phyloP scores from a whole-genome alignment of 2,113 vertebrate species.

The Pteronura brasiliensis region DNA sequence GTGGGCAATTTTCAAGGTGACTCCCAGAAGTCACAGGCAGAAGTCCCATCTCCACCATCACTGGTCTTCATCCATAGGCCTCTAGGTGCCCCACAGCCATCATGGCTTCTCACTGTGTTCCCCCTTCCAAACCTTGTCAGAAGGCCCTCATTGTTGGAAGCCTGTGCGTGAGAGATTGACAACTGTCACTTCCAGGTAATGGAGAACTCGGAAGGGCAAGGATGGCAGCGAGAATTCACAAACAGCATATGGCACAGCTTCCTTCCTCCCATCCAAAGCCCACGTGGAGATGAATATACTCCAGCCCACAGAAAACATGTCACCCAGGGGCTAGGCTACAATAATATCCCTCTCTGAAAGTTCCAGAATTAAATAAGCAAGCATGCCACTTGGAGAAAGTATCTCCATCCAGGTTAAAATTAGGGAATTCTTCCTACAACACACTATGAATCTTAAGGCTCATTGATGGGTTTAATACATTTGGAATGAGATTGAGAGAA shows the following conservation, averaged over 20 bases:
- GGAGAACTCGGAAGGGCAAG: neutral
- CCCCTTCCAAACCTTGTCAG: neutral
- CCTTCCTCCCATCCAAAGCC: neutral
- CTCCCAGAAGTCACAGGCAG: neutral
- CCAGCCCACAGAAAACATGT: neutral
- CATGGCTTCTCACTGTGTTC: neutral
- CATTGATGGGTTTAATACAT: neutral
- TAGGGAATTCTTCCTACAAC: neutral
- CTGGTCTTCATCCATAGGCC: neutral
- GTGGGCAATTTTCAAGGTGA: neutral
- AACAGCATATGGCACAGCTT: too few relatives aligned
- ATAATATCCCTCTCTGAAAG: neutral
- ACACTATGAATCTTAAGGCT: neutral
- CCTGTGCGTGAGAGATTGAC: neutral
- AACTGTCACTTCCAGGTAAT: neutral
- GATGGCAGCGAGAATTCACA: neutral
- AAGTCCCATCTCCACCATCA: neutral
- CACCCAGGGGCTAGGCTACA: neutral
- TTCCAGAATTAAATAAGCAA: neutral
- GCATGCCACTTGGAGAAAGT: neutral
- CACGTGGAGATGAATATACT: rapidly evolving
- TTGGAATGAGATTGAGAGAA: neutral
- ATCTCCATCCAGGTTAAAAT: neutral
- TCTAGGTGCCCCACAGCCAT: neutral
- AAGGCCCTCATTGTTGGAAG: neutral